A percentile compares a stretch with the other conserved stretches of the same genome.
phyloP scores from a whole-genome alignment of 2,888 invertebrate species.

The Phaedon cochleariae region DNA sequence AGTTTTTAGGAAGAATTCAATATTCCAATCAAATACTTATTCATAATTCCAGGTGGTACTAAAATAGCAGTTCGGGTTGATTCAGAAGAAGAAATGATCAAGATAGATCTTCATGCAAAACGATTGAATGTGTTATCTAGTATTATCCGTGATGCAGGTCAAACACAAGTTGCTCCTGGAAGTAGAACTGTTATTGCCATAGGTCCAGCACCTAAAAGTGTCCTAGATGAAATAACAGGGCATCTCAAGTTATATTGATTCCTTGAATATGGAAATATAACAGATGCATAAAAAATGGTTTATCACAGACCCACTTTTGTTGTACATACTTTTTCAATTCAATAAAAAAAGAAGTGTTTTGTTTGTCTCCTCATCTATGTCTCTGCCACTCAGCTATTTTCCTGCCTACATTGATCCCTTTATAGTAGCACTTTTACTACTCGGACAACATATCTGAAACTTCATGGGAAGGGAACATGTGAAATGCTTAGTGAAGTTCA shows the following conservation, averaged over 20 bases:
- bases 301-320: too few species aligned
- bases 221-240: constrained; percentile 85
- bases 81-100: constrained; percentile 75
- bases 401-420: too few species aligned
- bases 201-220: constrained; percentile 83
- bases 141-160: constrained; percentile 88
- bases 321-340: too few species aligned
- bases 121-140: constrained; percentile 75
- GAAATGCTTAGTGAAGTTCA: too few species aligned
- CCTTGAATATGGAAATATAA: neutral
- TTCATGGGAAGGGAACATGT: too few species aligned
- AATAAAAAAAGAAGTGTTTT: too few species aligned
- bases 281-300: too few species aligned
- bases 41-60: constrained; percentile 70
- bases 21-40: neutral
- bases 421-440: too few species aligned
- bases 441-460: too few species aligned
- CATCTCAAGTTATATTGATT: constrained; percentile 84
- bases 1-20: too few species aligned
- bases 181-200: constrained; percentile 90
- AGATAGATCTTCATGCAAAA: constrained; percentile 75
- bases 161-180: constrained; percentile 91
- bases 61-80: constrained; percentile 89
- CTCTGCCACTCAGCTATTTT: too few species aligned
- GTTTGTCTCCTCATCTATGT: too few species aligned